These are phyloP conservation scores for Myoxocephalus aenaeus DNA, from an alignment of 2,797 vertebrate species.

Conservation along the genomic window DNA sequence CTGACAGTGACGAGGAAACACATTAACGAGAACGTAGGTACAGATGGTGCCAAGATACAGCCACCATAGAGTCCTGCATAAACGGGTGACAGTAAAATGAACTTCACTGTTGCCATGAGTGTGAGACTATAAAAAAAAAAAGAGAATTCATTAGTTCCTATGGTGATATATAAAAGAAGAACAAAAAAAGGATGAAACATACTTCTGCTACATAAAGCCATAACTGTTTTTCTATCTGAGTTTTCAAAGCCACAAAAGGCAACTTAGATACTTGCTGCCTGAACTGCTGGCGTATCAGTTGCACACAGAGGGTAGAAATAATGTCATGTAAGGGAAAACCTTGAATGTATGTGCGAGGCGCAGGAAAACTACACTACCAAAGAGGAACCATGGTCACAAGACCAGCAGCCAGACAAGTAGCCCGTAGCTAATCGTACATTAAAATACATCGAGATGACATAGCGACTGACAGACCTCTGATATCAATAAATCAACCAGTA, in stretches of 20 bases:
- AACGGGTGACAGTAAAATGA: conserved; percentile 4
- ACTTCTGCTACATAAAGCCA: conserved; percentile 23
- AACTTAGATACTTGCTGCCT: neutral
- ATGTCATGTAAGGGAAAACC: conserved; percentile 7
- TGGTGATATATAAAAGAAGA: conserved; percentile 20
- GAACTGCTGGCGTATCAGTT: neutral
- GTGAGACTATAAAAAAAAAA: conserved; percentile 25
- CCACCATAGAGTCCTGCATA: neutral
- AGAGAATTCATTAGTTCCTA: conserved; percentile 31
- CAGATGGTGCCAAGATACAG: conserved; percentile 8
- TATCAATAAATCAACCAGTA: conserved; percentile 14
- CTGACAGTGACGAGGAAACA: conserved; percentile 21
- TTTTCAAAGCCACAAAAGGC: neutral
- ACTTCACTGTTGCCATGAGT: conserved; percentile 33
- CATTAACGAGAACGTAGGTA: neutral
- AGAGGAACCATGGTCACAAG: conserved; percentile 48
- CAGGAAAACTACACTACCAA: conserved; percentile 26
- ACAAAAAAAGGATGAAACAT: neutral
- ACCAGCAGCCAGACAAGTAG: conserved; percentile 13
- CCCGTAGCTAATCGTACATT: conserved; percentile 5
- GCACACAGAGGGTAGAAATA: neutral
- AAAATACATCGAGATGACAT: conserved; percentile 1
- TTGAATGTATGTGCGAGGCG: neutral
- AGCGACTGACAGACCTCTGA: neutral
- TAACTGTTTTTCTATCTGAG: neutral